Conservation (phyloP, 2,888 invertebrate genomes). For the Mystacides longicornis region DNA sequence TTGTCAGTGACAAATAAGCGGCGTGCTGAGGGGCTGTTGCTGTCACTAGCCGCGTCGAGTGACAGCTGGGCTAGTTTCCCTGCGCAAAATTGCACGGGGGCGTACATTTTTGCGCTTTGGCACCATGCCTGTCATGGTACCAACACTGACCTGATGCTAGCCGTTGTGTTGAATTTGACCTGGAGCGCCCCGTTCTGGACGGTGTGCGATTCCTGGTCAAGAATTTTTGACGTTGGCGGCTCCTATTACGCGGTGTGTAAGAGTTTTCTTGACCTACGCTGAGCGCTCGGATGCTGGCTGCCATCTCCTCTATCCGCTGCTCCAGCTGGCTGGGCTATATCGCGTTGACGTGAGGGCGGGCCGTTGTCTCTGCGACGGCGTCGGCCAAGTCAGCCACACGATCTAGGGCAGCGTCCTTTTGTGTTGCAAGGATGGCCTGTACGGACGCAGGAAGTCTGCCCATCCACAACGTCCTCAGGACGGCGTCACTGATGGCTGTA, state of each 20-base stretch:
- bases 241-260: too few species aligned
- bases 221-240: too few species aligned
- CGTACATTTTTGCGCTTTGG: conserved; percentile 14
- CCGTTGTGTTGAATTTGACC: neutral
- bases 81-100: conserved; percentile 16
- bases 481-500: conserved; percentile 18
- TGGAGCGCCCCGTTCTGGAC: neutral
- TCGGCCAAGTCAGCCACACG: neutral
- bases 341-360: too few species aligned
- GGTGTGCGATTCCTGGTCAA: too few species aligned
- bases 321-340: too few species aligned
- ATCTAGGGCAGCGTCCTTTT: neutral
- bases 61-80: neutral
- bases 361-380: neutral
- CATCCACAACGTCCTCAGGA: conserved; percentile 25
- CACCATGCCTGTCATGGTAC: conserved; percentile 22
- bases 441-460: conserved; percentile 17
- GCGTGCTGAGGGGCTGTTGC: conserved; percentile 21
- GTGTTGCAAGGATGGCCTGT: conserved; percentile 5
- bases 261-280: too few species aligned
- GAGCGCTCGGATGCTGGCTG: too few species aligned
- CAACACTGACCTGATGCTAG: conserved; percentile 12
- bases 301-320: too few species aligned
- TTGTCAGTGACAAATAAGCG: conserved; percentile 28
- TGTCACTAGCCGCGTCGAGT: neutral